These are phyloP conservation scores for Gymnarchus niloticus DNA, from an alignment of 2,113 vertebrate genomes.

Conservation along the genomic window DNA sequence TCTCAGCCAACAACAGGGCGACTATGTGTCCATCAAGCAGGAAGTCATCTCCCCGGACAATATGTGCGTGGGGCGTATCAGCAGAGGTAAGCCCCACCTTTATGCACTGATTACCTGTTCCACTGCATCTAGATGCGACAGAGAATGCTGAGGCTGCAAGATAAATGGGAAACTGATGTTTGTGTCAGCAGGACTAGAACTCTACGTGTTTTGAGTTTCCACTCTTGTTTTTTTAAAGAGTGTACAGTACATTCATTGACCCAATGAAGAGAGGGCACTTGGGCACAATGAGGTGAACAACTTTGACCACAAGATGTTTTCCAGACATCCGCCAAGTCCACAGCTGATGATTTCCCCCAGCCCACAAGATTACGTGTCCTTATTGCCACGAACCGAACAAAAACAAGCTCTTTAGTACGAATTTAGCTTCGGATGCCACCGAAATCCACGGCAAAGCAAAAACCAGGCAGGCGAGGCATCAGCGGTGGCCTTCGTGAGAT, in stretches of 20 bases:
- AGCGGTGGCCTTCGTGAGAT: background rate
- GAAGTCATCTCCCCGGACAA: slow-evolving; percentile 94
- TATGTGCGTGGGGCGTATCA: slow-evolving; percentile 95
- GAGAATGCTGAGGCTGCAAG: background rate
- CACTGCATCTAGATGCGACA: background rate
- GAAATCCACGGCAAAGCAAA: background rate
- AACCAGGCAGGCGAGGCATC: background rate
- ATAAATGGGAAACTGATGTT: background rate
- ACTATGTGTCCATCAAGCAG: slow-evolving; percentile 93
- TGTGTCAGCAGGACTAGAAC: background rate
- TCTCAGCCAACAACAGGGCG: slow-evolving; percentile 73
- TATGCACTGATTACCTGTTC: background rate
- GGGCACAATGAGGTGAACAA: background rate
- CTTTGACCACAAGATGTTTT: slow-evolving; percentile 8
- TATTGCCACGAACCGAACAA: slow-evolving; percentile 1
- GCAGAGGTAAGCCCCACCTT: slow-evolving; percentile 74
- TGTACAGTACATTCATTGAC: background rate
- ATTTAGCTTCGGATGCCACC: background rate
- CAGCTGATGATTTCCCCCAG: background rate
- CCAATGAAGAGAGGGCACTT: background rate
- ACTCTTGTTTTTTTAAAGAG: background rate
- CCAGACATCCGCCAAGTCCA: background rate
- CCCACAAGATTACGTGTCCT: background rate
- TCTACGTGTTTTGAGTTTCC: background rate
- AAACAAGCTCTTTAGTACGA: background rate